Conservation (phyloP, 2,888 invertebrate genomes). For the Platycheirus albimanus region DNA sequence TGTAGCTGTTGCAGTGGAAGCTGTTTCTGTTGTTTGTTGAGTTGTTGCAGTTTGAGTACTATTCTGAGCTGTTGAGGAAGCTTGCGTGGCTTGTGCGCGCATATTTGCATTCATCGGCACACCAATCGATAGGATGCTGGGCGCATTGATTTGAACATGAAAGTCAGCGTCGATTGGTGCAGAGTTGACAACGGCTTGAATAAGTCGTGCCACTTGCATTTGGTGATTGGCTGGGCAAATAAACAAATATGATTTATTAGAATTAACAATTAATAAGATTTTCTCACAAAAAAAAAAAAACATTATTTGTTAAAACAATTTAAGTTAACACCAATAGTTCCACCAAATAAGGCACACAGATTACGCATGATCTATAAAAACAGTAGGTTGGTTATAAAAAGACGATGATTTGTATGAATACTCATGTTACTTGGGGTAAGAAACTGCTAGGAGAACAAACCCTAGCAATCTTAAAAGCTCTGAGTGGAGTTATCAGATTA, state of each 20-base stretch:
- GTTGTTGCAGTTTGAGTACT: slow-evolving; percentile 74
- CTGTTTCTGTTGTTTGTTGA: slow-evolving; percentile 82
- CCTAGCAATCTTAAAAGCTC: too few relatives aligned
- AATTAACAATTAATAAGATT: background rate
- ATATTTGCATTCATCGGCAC: slow-evolving; percentile 83
- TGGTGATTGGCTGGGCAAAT: slow-evolving; percentile 78
- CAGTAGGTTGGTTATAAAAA: too few relatives aligned
- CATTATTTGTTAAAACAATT: too few relatives aligned
- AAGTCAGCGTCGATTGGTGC: slow-evolving; percentile 81
- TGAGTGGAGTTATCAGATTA: too few relatives aligned
- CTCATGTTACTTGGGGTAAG: too few relatives aligned
- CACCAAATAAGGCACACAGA: too few relatives aligned
- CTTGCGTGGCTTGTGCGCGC: slow-evolving; percentile 84
- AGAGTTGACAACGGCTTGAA: slow-evolving; percentile 81
- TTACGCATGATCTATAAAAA: too few relatives aligned
- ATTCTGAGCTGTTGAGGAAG: slow-evolving; percentile 75
- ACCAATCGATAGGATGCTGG: slow-evolving; percentile 80
- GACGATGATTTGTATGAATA: too few relatives aligned
- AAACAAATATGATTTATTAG: background rate
- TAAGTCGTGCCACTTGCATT: slow-evolving; percentile 80
- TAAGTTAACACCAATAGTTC: too few relatives aligned
- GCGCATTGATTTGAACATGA: slow-evolving; percentile 81
- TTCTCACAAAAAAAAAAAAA: too few relatives aligned
- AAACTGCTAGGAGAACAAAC: too few relatives aligned
- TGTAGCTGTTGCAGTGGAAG: slow-evolving; percentile 82